Percentiles rank a stretch among this genome's conserved stretches.
Evolutionary conservation across 2,113 vertebrate species (phyloP).

Genomic region (Phalacrocorax aristotelis): DNA sequence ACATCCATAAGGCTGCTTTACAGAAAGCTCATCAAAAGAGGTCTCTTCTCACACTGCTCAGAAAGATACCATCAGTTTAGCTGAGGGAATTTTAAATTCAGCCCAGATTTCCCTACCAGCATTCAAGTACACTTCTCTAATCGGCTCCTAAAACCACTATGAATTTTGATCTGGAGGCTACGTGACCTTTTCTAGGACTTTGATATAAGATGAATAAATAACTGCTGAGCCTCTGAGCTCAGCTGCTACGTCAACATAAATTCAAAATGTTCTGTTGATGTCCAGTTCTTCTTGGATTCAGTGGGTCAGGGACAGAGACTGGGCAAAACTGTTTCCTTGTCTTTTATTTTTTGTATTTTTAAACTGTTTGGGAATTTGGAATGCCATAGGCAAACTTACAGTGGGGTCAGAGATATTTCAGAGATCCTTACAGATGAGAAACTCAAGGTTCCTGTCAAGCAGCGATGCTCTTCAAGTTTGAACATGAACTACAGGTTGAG

Average conservation of each 20-base stretch:
- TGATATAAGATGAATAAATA: slow-evolving; percentile 36
- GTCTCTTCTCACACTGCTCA: neutral
- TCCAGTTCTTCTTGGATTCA: neutral
- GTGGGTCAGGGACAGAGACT: neutral
- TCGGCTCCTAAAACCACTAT: slow-evolving; percentile 20
- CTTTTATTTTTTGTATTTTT: neutral
- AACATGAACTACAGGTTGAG: neutral
- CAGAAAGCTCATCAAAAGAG: neutral
- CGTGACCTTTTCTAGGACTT: slow-evolving; percentile 36
- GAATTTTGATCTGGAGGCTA: neutral
- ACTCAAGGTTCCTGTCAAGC: neutral
- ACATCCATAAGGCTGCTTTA: neutral
- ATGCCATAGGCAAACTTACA: neutral
- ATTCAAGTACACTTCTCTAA: neutral
- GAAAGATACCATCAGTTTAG: neutral
- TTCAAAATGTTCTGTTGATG: neutral
- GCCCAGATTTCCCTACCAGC: neutral
- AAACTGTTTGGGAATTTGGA: neutral
- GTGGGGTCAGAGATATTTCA: neutral
- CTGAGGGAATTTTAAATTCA: neutral
- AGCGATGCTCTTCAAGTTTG: neutral
- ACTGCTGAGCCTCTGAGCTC: slow-evolving; percentile 4
- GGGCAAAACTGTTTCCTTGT: neutral
- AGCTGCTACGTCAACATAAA: slow-evolving; percentile 36
- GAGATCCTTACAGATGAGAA: neutral